Evolutionary conservation across 2,797 vertebrate genomes (phyloP).

Genomic region (Florisuga fusca): DNA sequence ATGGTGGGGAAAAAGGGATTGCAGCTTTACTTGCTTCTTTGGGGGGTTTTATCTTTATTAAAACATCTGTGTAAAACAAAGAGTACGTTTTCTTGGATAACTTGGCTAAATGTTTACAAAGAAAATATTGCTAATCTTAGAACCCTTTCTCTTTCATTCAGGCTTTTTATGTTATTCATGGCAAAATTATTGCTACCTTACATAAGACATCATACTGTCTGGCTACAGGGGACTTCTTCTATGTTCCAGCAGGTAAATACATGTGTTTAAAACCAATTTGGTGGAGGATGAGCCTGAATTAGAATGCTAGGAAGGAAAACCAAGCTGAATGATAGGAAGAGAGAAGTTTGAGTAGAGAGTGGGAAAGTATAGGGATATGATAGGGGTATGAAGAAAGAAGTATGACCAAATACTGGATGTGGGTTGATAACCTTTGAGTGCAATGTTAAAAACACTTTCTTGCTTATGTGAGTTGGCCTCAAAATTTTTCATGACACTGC

Average conservation of each 20-base stretch:
- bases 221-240: constrained; percentile 78
- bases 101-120: neutral
- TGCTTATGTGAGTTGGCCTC: neutral
- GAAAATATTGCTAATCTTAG: neutral
- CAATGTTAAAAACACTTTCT: neutral
- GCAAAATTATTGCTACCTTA: constrained; percentile 75
- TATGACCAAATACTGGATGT: neutral
- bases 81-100: neutral
- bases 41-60: neutral
- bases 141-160: constrained; percentile 52
- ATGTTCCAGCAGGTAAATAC: constrained; percentile 78
- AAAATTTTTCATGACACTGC: neutral
- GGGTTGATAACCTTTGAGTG: neutral
- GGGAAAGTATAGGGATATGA: neutral
- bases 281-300: neutral
- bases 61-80: neutral
- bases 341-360: neutral
- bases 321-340: neutral
- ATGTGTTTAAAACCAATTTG: neutral
- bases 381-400: neutral
- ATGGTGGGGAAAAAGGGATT: neutral
- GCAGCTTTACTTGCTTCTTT: neutral
- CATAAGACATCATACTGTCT: constrained; percentile 69
- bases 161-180: constrained; percentile 75
- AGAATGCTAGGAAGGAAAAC: neutral